phyloP scores from a whole-genome alignment of 1,140 invertebrate species.

The Oscheius sp. region DNA sequence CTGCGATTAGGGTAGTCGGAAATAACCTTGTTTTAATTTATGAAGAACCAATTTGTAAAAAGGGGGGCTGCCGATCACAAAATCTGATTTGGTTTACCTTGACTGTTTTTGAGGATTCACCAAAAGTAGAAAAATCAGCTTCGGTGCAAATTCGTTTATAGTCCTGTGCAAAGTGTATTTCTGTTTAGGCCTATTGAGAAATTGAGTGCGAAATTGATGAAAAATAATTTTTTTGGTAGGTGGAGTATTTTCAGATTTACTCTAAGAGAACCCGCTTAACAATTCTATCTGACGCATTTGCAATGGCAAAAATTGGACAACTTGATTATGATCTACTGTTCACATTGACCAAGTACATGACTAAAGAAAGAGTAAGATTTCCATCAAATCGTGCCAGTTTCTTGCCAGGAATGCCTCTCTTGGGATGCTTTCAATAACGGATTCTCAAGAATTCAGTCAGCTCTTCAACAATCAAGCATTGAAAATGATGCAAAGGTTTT shows the following conservation, averaged over 20 bases:
- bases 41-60: too few relatives aligned
- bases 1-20: too few relatives aligned
- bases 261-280: neutral
- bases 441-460: neutral
- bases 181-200: too few relatives aligned
- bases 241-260: neutral
- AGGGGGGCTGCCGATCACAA: too few relatives aligned
- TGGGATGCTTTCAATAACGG: neutral
- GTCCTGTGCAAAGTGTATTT: too few relatives aligned
- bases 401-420: neutral
- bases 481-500: neutral
- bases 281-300: neutral
- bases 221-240: too few relatives aligned
- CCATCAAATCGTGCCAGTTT: neutral
- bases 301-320: neutral
- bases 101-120: too few relatives aligned
- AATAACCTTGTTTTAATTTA: too few relatives aligned
- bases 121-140: too few relatives aligned
- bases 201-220: too few relatives aligned
- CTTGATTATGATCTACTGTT: neutral
- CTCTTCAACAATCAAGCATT: neutral
- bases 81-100: too few relatives aligned
- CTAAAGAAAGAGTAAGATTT: neutral
- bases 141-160: too few relatives aligned
- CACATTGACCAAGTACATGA: neutral